Base-by-base conservation (phyloP, 2,888 invertebrate species). In the Auanema sp. region DNA sequence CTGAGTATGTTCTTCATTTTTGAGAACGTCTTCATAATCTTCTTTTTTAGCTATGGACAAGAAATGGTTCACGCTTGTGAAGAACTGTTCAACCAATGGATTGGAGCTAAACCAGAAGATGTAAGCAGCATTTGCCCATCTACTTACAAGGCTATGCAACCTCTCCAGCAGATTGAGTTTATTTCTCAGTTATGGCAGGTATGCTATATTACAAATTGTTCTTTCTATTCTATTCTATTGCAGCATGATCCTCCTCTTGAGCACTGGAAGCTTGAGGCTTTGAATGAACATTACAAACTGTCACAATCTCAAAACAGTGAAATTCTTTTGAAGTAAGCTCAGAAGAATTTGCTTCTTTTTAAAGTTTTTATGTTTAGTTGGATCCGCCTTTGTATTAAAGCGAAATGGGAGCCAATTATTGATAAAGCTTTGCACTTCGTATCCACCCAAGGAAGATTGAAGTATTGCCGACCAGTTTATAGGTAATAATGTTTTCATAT, bases 361-460 rank as follows among this genome's bases (percentile, higher is more conserved):
- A 53, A 8, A 10, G n/a, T n/a, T 53, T n/a, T 25, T 14, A n/a
- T 87, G 75, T 89, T 86, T 85, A 89, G 91, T 58, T 92, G 92
- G 90, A 85, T 92, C 55, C 88, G 91, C 58, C 84, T 93, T 61
- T 89, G 91, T 73, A 86, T 93, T n/a, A 89, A 89, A 82, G 89
- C 90, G 12, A 88, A 87, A 60, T 90, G 92, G 87, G 85, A 88
- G 25, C 86, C 88, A 0, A 89, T 89, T 78, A 85, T 94, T 42
- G 85, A 87, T 1, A 87, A 88, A 16, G 90, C 90, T 1, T 86
- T 94, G 60, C 84, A 88, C 21, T 93, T 94, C 87, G 89, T 92
- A 10, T 91, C 91, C 73, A 88, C 89, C 18, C 90, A 91, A 81
- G 94, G 94, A 42, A 88, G 95, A 60, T 91, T 94, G 91, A 95